Percentiles rank a stretch among this genome's conserved stretches.
Conservation (phyloP, 37 sponge, comb jelly and placozoan species). For the Crambe crambe region DNA sequence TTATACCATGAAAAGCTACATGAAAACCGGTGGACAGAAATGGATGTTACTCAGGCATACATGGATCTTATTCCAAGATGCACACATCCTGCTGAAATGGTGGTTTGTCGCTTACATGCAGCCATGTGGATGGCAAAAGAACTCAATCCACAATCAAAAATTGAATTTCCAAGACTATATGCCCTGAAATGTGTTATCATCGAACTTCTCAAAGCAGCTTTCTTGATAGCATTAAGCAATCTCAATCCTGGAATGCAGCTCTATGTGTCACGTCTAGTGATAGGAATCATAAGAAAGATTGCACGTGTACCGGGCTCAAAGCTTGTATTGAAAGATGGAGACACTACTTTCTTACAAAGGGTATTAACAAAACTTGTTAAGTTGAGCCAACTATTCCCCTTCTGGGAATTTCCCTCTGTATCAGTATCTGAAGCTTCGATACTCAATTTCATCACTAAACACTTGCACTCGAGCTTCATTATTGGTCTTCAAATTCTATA, state of each 20-base stretch:
- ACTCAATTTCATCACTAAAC: conserved; percentile 35
- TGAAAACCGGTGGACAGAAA: conserved; percentile 26
- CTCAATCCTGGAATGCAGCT: conserved; percentile 74
- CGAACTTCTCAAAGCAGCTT: not conserved
- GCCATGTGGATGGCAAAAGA: conserved; percentile 61
- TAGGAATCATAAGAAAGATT: conserved; percentile 15
- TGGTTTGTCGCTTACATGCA: conserved; percentile 52
- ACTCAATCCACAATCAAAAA: not conserved
- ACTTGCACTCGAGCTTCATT: conserved; percentile 46
- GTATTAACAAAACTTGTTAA: conserved; percentile 19
- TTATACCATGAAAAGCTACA: conserved; percentile 42
- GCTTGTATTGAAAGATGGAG: not conserved
- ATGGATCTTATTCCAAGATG: conserved; percentile 51
- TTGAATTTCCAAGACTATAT: not conserved
- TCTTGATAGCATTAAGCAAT: conserved; percentile 1
- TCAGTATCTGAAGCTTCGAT: conserved; percentile 60
- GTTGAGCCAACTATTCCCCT: conserved; percentile 52
- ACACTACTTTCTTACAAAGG: conserved; percentile 1
- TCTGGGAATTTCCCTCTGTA: conserved; percentile 68
- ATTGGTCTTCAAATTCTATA: conserved; percentile 14
- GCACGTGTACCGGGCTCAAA: not conserved
- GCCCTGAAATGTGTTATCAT: conserved; percentile 31
- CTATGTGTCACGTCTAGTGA: conserved; percentile 39
- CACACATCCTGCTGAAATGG: conserved; percentile 57
- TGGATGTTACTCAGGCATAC: conserved; percentile 55